Evolutionary conservation across 2,888 invertebrate species (phyloP), one percentile per base, ranked within the genome.

Genomic region (Drosophila neotestacea): DNA sequence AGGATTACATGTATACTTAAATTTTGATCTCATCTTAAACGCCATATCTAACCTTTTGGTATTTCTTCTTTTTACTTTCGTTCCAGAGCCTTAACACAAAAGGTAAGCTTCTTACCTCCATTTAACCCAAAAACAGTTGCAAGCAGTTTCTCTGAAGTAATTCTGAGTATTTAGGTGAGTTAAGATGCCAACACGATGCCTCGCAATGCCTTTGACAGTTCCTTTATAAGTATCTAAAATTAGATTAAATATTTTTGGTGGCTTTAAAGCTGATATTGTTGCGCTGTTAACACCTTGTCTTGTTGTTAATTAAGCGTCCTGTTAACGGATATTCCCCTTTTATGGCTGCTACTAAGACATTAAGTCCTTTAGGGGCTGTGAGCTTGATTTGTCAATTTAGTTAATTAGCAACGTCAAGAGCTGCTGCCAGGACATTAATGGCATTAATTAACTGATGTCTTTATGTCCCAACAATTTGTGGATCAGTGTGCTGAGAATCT

Each of bases 331-430:
- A 68, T 83, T 67, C 67, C 63, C 73, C 69, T 51, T 67, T 67
- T 42, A 67, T 59, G 47, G 22, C 46, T 42, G 47, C 27, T 28
- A 28, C 27, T 44, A 38, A 10, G 55, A 38, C 50, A 52, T 62
- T 59, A 9, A 56, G 70, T 58, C 46, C 73, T 50, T 39, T 5
- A 48, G 32, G 32, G 56, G 42, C 28, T 51, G 34, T 51, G 50
- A 47, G 62, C 85, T 69, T 77, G 85, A 85, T 84, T 76, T 81
- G 80, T 86, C 85, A 87, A 89, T 88, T 82, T 73, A 60, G 60
- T 73, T 89, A 87, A 86, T 86, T 87, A 82, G 65, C 66, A 56
- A 73, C 65, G 58, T 67, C 66, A 38, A 72, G 71, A 62, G 34
- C 44, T 34, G 44, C 34, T 30, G 44, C 47, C 74, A 72, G 58